phyloP scores from a whole-genome alignment of 1,140 invertebrate genomes.

The Littorina saxatilis region DNA sequence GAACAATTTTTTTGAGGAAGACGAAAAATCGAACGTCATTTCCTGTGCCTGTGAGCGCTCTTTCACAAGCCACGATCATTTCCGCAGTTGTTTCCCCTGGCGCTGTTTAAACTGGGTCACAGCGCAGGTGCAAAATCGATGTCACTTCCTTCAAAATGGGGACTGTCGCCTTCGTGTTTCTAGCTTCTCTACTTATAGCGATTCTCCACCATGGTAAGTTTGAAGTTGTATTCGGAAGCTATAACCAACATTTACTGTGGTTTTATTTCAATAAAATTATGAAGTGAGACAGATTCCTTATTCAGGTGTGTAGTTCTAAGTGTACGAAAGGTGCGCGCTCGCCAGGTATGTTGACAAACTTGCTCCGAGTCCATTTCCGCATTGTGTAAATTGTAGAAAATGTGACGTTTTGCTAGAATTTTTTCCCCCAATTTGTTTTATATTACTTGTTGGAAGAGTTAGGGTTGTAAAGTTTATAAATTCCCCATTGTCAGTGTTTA shows the following conservation, averaged over 20 bases:
- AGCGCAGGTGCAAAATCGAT: slow-evolving; percentile 25
- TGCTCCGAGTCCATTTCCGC: background rate
- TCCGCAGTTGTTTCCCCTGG: background rate
- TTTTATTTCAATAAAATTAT: background rate
- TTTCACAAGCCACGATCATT: too few species aligned
- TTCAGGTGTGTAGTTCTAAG: background rate
- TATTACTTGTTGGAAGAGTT: too few species aligned
- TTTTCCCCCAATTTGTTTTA: too few species aligned
- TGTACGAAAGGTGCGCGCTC: background rate
- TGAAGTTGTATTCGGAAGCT: background rate
- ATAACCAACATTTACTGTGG: too few species aligned
- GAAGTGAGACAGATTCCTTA: too few species aligned
- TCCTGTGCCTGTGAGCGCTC: too few species aligned
- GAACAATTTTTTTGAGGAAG: too few species aligned
- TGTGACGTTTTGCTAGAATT: too few species aligned
- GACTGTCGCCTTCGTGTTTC: background rate
- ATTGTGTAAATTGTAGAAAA: too few species aligned
- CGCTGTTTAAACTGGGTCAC: slow-evolving; percentile 4
- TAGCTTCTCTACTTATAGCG: background rate
- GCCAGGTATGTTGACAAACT: background rate
- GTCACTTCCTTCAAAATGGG: slow-evolving; percentile 32
- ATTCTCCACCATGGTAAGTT: slow-evolving; percentile 22
- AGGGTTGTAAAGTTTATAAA: too few species aligned
- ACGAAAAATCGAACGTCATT: too few species aligned
- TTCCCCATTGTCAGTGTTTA: too few species aligned